Conservation (phyloP, 1,140 invertebrate species). For the Trachymyrmex septentrionalis region DNA sequence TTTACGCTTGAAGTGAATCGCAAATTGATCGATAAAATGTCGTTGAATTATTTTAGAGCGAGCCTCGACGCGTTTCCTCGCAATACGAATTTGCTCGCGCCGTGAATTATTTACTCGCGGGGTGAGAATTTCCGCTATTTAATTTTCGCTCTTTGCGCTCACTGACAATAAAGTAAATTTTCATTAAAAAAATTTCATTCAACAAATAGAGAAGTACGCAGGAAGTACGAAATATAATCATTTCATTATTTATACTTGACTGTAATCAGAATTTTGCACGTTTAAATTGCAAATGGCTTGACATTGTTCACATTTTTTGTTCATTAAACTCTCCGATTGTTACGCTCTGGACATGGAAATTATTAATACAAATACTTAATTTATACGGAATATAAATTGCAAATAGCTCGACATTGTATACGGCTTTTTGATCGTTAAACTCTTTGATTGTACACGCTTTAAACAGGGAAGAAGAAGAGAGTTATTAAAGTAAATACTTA, state of each 20-base stretch:
- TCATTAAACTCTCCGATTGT: slow-evolving; percentile 25
- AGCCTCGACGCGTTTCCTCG: slow-evolving; percentile 10
- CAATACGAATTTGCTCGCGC: slow-evolving; percentile 7
- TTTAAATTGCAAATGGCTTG: slow-evolving; percentile 17
- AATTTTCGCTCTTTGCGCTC: slow-evolving; percentile 27
- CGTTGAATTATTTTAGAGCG: slow-evolving; percentile 61
- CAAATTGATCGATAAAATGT: slow-evolving; percentile 63
- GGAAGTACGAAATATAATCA: slow-evolving; percentile 14
- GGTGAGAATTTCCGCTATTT: slow-evolving; percentile 41
- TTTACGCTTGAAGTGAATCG: slow-evolving; percentile 12
- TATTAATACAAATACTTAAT: not conserved
- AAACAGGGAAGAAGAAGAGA: too few relatives aligned
- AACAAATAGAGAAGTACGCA: slow-evolving; percentile 1
- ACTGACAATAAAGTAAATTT: slow-evolving; percentile 32
- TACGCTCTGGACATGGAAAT: not conserved
- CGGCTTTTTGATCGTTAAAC: not conserved
- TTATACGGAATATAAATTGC: not conserved
- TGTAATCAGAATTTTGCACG: not conserved
- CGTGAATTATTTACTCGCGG: slow-evolving; percentile 47
- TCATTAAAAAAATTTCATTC: slow-evolving; percentile 1
- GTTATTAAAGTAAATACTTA: not conserved
- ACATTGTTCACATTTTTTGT: not conserved
- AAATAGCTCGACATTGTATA: not conserved
- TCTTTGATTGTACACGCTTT: slow-evolving; percentile 16
- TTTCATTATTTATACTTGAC: slow-evolving; percentile 19